phyloP scores from a whole-genome alignment of 2,888 invertebrate genomes.

The Nemotelus nigrinus region DNA sequence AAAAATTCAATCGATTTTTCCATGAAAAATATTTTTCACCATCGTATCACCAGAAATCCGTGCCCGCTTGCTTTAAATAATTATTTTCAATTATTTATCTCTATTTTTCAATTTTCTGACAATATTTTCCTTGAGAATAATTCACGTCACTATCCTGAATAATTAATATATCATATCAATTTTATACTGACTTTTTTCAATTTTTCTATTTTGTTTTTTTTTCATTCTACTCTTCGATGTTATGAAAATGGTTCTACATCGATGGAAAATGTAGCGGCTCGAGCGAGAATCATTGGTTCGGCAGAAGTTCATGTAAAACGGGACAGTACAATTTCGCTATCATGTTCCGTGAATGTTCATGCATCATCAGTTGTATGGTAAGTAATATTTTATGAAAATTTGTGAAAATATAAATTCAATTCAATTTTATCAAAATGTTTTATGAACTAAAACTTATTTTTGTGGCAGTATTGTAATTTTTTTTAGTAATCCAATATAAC shows the following conservation, averaged over 20 bases:
- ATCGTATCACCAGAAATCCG: too few relatives aligned
- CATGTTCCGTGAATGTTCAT: slow-evolving; percentile 88
- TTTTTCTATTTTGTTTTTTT: background rate
- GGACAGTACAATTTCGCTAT: slow-evolving; percentile 89
- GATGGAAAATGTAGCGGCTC: slow-evolving; percentile 73
- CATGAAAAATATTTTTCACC: too few relatives aligned
- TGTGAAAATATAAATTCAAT: background rate
- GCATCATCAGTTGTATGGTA: slow-evolving; percentile 79
- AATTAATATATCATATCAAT: background rate
- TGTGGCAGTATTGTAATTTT: too few relatives aligned
- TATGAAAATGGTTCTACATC: too few relatives aligned
- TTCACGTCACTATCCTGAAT: background rate
- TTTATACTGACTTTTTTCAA: slow-evolving; percentile 6
- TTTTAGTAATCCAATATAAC: too few relatives aligned
- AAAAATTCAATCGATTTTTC: too few relatives aligned
- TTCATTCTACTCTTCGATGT: background rate
- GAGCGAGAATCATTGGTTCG: slow-evolving; percentile 85
- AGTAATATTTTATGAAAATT: slow-evolving; percentile 56
- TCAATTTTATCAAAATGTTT: too few relatives aligned
- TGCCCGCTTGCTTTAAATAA: too few relatives aligned
- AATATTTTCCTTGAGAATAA: too few relatives aligned
- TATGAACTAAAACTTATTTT: too few relatives aligned
- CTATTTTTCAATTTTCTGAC: too few relatives aligned
- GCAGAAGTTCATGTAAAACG: slow-evolving; percentile 89
- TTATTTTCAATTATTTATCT: too few relatives aligned